Base-by-base conservation (phyloP, 2,888 invertebrate genomes). In the Clostera curtula region DNA sequence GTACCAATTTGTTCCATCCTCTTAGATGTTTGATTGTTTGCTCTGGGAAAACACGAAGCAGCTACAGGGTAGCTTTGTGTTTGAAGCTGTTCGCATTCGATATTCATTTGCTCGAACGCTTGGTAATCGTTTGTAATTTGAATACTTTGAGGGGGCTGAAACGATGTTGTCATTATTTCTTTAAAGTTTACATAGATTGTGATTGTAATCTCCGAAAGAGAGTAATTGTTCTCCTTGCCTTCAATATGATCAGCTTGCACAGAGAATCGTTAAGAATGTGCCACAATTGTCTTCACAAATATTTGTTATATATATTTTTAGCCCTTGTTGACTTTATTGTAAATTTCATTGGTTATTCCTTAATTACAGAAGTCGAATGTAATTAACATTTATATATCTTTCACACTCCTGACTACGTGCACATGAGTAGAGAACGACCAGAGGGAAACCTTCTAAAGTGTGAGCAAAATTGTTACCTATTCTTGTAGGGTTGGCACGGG, bases 1-100 rank as follows among this genome's bases (percentile, higher is more conserved):
- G 49, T 53, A 58, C 63, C 72, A 75, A 76, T 79, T 80, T 76
- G 75, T 80, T 74, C 59, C 58, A 62, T 71, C 68, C 64, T 67
- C 65, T 68, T 57, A 58, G 60, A 56, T 69, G 67, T 65, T 67
- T 63, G 63, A 67, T 72, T 71, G 72, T 73, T 72, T 76, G 64
- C 64, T 55, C 59, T 65, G 56, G 50, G 66, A 67, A 70, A 73
- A 72, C 64, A 66, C 64, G 62, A 52, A 65, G 55, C 53, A 41
- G 49, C 56, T 55, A 40, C 53, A 55, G 53, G 55, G 54, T 50
- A 60, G 61, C 59, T 59, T 67, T 66, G 63, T 71, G 55, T 43
- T 56, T 56, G 48, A 53, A 58, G 55, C 56, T 51, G 54, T 62
- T 68, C 66, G 53, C 61, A 67, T 72, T 70, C 64, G 65, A 68